Evolutionary conservation across 2,888 invertebrate genomes (phyloP), one percentile per base, ranked within the genome.

Genomic region (Drosophila buzzatii): DNA sequence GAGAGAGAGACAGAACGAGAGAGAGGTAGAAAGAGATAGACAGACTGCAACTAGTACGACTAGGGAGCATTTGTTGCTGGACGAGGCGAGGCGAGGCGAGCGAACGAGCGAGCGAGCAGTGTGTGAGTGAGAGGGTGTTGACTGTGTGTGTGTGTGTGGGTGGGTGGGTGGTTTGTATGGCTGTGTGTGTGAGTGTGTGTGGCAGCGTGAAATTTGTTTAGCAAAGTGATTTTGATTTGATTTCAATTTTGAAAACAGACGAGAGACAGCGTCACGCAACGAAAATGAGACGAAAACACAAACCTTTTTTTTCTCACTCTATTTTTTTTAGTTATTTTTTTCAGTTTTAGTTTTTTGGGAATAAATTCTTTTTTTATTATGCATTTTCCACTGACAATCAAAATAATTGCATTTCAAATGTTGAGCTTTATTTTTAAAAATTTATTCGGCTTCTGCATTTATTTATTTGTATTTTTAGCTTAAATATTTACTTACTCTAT

Each of bases 191-290:
- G 37, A 44, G 64, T 65, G 67, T 41, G 55, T 66, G 67, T 75
- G 64, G 37, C 67, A 76, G 79, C 70, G 73, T 79, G 81, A 81
- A 79, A 81, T 77, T 72, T 76, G 68, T 71, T 73, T 73, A 70
- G 68, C 68, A 58, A 59, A 75, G 63, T 67, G 77, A 77, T 45
- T 75, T 77, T 65, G 76, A 79, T 70, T 74, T 67, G 64, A 71
- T 65, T 79, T 67, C 55, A 61, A 71, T 77, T 71, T 59, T 51
- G 56, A 56, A 27, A 60, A 66, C 66, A 65, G 63, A 70, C 77
- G 65, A 67, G 66, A 75, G 64, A 76, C 76, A 79, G 39, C 76
- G 72, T 56, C 62, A 66, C 62, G 45, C 55, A 12, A 64, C 70
- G 44, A 67, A 73, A 81, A 77, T 75, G 76, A 67, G 61, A 67